These are phyloP conservation scores for Erythrocercus mccallii DNA, from an alignment of 2,113 vertebrate species.

Conservation along the genomic window DNA sequence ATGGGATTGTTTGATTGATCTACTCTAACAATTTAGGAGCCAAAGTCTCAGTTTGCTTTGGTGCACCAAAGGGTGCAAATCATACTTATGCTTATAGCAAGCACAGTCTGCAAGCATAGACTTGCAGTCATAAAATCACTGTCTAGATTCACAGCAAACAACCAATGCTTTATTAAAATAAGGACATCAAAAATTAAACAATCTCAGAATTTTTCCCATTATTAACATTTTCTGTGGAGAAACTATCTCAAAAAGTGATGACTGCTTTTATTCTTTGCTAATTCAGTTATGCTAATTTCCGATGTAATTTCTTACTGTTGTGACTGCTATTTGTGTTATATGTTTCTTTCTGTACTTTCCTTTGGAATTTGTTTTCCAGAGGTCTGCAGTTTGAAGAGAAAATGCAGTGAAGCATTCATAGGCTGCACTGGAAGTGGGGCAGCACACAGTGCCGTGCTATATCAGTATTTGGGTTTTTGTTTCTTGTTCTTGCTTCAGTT, in stretches of 20 bases:
- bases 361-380: neutral
- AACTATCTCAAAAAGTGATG: neutral
- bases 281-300: neutral
- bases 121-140: neutral
- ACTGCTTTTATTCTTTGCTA: slow-evolving; percentile 3
- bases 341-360: neutral
- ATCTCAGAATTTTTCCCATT: neutral
- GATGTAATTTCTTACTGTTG: neutral
- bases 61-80: neutral
- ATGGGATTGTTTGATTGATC: neutral
- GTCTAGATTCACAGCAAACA: neutral
- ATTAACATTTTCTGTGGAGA: neutral
- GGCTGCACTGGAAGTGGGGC: neutral
- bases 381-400: neutral
- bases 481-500: neutral
- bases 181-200: neutral
- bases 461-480: neutral
- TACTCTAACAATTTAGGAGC: neutral
- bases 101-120: neutral
- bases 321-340: neutral
- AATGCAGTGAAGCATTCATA: neutral
- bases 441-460: neutral
- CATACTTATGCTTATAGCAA: neutral
- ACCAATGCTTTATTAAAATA: neutral
- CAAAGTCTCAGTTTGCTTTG: neutral